Evolutionary conservation across 92 coral and sea anemone genomes (phyloP).

Genomic region (Zoanthus solanderi): DNA sequence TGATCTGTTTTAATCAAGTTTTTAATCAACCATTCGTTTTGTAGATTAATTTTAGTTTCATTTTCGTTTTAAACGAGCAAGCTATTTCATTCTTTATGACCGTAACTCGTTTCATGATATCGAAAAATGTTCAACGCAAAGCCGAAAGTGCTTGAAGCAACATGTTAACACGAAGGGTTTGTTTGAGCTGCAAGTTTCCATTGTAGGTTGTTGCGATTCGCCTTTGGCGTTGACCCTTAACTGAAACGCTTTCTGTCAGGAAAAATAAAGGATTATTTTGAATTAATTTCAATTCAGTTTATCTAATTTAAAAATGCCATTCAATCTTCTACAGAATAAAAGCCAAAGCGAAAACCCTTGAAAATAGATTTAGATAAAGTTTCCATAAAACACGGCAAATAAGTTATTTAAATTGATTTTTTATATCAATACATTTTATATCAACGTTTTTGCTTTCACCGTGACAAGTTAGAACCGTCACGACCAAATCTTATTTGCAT

Average conservation of each 20-base stretch:
- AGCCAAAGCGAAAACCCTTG: not conserved
- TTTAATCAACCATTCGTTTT: no score
- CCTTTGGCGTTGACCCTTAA: no score
- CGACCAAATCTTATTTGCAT: not conserved
- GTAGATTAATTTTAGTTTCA: no score
- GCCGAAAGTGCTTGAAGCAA: not conserved
- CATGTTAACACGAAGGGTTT: not conserved
- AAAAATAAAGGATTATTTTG: not conserved
- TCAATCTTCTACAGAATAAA: not conserved
- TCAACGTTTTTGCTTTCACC: not conserved
- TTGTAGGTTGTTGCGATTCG: no score
- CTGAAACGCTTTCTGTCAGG: not conserved
- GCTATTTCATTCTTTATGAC: not conserved
- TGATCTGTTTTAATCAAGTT: not conserved
- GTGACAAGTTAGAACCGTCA: not conserved
- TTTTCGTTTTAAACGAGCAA: not conserved
- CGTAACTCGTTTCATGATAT: not conserved
- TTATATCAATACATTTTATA: not conserved
- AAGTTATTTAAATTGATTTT: not conserved
- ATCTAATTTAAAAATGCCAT: not conserved
- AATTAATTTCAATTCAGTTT: not conserved
- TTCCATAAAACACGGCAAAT: not conserved
- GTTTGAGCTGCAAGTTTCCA: not conserved
- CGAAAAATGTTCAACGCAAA: not conserved
- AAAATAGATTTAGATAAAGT: not conserved